Conservation (phyloP, 1,140 invertebrate species). For the Heliothis virescens region DNA sequence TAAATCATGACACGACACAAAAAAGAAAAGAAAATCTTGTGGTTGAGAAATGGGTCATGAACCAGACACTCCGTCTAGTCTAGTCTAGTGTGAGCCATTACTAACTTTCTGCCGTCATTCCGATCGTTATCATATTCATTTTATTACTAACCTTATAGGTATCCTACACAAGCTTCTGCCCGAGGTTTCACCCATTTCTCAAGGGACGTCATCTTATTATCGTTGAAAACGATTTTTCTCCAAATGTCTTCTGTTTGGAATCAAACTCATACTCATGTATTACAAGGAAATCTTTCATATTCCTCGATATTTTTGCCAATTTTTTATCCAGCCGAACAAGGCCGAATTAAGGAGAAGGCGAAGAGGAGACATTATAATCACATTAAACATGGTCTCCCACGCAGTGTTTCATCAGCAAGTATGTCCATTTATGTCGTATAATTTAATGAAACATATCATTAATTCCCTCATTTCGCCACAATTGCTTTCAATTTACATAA, state of each 20-base stretch:
- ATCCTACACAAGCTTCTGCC: too few relatives aligned
- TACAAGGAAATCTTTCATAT: neutral
- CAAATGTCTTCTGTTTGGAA: too few relatives aligned
- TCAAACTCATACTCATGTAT: too few relatives aligned
- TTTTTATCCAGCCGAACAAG: conserved; percentile 14
- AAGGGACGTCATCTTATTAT: neutral
- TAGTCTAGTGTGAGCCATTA: neutral
- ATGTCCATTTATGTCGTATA: conserved; percentile 33
- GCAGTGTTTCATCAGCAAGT: conserved; percentile 23
- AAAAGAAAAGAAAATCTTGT: neutral
- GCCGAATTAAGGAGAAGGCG: conserved; percentile 8
- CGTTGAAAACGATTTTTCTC: too few relatives aligned
- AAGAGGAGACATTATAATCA: conserved; percentile 33
- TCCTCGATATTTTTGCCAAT: neutral
- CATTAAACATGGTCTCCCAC: conserved; percentile 30
- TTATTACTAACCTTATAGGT: too few relatives aligned
- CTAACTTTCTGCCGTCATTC: neutral
- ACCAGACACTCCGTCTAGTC: conserved; percentile 24
- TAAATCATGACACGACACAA: neutral
- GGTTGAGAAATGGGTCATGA: conserved; percentile 15
- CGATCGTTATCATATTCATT: too few relatives aligned
- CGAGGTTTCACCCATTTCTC: too few relatives aligned
- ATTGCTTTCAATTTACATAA: conserved; percentile 55
- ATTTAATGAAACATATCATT: conserved; percentile 39
- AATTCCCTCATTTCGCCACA: conserved; percentile 53